Evolutionary conservation across 1,140 invertebrate species (phyloP).

Genomic region (Halictus rubicundus): DNA sequence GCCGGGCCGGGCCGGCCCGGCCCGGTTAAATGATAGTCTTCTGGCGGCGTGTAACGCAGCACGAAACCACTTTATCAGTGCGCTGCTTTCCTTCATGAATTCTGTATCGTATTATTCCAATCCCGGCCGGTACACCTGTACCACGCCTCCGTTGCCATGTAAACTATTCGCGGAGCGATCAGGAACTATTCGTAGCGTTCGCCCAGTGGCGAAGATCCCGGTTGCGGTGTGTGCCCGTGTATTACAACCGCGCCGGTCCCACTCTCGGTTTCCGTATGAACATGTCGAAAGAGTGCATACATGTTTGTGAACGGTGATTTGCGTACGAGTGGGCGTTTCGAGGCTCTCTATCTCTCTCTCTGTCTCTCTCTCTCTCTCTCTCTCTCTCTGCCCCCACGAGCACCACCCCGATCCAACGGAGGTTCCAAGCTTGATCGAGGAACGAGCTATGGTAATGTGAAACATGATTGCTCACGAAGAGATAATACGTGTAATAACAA

Average conservation of each 20-base stretch:
- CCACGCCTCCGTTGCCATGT: constrained; percentile 59
- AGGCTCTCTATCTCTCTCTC: too few relatives aligned
- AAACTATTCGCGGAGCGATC: constrained; percentile 60
- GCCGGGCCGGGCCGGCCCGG: too few relatives aligned
- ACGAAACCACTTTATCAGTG: constrained; percentile 50
- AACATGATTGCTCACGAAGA: constrained; percentile 78
- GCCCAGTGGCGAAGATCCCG: constrained; percentile 44
- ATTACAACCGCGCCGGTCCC: constrained; percentile 54
- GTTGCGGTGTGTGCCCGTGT: constrained; percentile 39
- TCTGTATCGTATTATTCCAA: constrained; percentile 61
- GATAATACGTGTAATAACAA: constrained; percentile 79
- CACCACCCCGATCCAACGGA: constrained; percentile 35
- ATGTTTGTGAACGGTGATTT: constrained; percentile 67
- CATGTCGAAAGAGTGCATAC: constrained; percentile 61
- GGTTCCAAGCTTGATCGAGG: constrained; percentile 54
- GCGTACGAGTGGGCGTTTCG: constrained; percentile 66
- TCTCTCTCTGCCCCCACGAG: too few relatives aligned
- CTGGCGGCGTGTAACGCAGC: constrained; percentile 39
- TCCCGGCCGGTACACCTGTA: constrained; percentile 46
- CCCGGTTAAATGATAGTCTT: constrained; percentile 39
- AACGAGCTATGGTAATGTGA: constrained; percentile 74
- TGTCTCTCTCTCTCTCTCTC: too few relatives aligned
- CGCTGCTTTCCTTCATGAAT: constrained; percentile 57
- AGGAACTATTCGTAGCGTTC: constrained; percentile 54
- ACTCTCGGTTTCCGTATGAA: constrained; percentile 66